Evolutionary conservation across 2,113 vertebrate species (phyloP), one percentile per base, ranked within the genome.

Genomic region (Sturnira hondurensis): DNA sequence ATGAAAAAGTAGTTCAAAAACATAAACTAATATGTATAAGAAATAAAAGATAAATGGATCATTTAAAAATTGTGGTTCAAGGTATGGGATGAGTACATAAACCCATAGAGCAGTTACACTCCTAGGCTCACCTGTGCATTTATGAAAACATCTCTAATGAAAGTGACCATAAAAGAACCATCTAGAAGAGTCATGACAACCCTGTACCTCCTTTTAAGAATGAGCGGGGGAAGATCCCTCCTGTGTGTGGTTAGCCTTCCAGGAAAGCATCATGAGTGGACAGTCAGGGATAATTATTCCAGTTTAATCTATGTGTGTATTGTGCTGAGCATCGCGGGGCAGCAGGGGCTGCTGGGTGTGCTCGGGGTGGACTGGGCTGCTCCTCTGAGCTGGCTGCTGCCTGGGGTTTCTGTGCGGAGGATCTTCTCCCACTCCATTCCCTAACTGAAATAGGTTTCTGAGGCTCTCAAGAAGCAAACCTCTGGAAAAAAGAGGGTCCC

Each of bases 11-110:
- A 83, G 2, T 70, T 82, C 36, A 45, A 87, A 95, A 90, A 41
- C 43, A 95, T 92, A 93, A 92, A 73, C 4, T 56, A 74, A 56
- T n/a, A 74, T 63, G 36, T 73, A 7, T 61, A 87, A 93, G 70
- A 87, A 91, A 80, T 86, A 58, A 88, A 96, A 92, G 5, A 85
- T 38, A 43, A 96, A 63, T 50, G 16, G 12, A 52, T 26, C 2
- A 68, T 78, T 89, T 88, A 12, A 28, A 91, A 28, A 52, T 33
- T 33, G 2, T 13, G 19, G 22, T 6, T 11, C 1, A 17, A 6
- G 33, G 13, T 28, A 9, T 0, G 28, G 56, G 24, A 26, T 56
- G 28, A 24, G 3, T 12, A 24, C 52, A 26, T 26, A 38, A 78
- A 45, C 15, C 58, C 17, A 5, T 7, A 33, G 52, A 94, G 54